phyloP scores from a whole-genome alignment of 2,113 vertebrate genomes.

The Epinephelus lanceolatus region DNA sequence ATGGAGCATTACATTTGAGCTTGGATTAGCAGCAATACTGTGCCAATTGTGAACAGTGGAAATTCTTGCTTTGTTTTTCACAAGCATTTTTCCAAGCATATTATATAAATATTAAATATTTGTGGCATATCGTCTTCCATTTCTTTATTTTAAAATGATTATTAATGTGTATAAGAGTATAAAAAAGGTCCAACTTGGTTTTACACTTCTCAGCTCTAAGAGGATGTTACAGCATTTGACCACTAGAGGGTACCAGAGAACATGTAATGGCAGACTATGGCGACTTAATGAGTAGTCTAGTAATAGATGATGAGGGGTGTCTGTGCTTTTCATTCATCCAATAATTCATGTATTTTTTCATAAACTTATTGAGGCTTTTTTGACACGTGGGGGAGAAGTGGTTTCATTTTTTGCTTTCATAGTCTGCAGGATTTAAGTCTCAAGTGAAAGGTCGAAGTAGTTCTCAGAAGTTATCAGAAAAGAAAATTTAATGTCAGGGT shows the following conservation, averaged over 20 bases:
- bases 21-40: conserved; percentile 9
- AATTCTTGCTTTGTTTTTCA: conserved; percentile 34
- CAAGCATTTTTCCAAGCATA: conserved; percentile 5
- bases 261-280: not conserved
- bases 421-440: not conserved
- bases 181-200: not conserved
- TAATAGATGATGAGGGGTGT: not conserved
- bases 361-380: not conserved
- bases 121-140: not conserved
- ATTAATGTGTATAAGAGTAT: not conserved
- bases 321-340: not conserved
- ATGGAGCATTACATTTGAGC: conserved; percentile 11
- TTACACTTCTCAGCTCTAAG: not conserved
- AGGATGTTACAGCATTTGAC: not conserved
- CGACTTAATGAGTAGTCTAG: not conserved
- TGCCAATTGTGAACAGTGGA: conserved; percentile 3
- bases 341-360: not conserved
- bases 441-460: not conserved
- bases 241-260: conserved; percentile 53
- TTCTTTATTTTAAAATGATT: not conserved
- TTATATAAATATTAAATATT: conserved; percentile 27
- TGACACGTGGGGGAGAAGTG: not conserved
- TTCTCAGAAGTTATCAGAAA: not conserved
- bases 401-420: not conserved
- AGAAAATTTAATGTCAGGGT: not conserved